phyloP scores from a whole-genome alignment of 1,140 invertebrate genomes.

The Drosophila nigromelanica region DNA sequence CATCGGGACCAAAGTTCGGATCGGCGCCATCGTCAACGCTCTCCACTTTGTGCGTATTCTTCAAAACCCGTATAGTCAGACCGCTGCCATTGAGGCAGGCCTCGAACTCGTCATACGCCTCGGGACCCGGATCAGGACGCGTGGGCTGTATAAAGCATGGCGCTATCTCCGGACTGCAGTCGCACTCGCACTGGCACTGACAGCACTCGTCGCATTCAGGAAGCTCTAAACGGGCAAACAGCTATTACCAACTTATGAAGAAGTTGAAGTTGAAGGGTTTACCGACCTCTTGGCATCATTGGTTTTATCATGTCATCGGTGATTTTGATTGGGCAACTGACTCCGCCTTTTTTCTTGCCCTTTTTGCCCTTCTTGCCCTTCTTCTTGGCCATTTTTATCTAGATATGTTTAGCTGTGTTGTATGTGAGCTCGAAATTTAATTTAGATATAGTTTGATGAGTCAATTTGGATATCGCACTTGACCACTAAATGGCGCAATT shows the following conservation, averaged over 20 bases:
- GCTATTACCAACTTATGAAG: background rate
- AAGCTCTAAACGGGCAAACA: background rate
- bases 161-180: constrained; percentile 68
- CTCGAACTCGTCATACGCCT: constrained; percentile 82
- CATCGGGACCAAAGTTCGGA: constrained; percentile 31
- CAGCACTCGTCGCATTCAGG: constrained; percentile 49
- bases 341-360: constrained; percentile 42
- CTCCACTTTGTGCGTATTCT: constrained; percentile 79
- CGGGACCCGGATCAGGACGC: constrained; percentile 67
- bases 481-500: constrained; percentile 71
- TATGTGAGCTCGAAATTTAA: constrained; percentile 33
- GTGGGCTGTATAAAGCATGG: constrained; percentile 71
- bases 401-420: constrained; percentile 26
- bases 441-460: constrained; percentile 42
- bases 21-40: constrained; percentile 59
- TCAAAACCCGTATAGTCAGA: constrained; percentile 75
- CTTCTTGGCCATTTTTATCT: constrained; percentile 58
- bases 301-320: constrained; percentile 48
- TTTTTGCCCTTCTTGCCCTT: constrained; percentile 70
- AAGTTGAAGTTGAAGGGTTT: no score
- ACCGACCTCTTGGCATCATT: constrained; percentile 35
- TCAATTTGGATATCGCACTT: constrained; percentile 80
- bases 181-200: constrained; percentile 63
- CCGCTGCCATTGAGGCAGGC: constrained; percentile 81
- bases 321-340: constrained; percentile 40